Evolutionary conservation across 2,113 vertebrate genomes (phyloP).

Genomic region (Menidia beryllina): DNA sequence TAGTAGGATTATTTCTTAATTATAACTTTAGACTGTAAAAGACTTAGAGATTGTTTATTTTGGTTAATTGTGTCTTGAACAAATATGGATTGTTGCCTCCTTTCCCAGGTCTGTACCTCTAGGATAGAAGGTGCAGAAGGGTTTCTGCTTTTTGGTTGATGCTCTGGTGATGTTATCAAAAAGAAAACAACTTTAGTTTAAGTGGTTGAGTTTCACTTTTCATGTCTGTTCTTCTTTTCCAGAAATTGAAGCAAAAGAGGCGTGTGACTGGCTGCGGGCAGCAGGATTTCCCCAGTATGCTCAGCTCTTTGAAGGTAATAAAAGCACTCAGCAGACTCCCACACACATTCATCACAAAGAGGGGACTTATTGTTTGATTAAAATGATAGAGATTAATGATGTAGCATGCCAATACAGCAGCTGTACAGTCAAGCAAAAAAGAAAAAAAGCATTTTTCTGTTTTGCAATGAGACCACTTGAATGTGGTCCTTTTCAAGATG

Average conservation of each 20-base stretch:
- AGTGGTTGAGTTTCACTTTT: constrained; percentile 31
- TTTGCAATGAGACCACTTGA: constrained; percentile 16
- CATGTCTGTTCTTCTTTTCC: constrained; percentile 68
- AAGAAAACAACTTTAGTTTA: not conserved
- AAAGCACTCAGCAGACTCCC: constrained; percentile 38
- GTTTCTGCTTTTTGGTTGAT: not conserved
- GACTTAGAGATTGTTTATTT: not conserved
- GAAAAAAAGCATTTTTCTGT: constrained; percentile 4
- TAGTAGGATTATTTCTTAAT: constrained; percentile 8
- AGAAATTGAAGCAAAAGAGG: constrained; percentile 98
- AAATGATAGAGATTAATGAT: constrained; percentile 45
- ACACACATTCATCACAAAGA: constrained; percentile 49
- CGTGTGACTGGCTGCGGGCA: constrained; percentile 97
- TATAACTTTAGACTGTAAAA: not conserved
- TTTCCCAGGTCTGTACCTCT: not conserved
- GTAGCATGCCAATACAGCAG: constrained; percentile 17
- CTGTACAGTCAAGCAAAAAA: constrained; percentile 29
- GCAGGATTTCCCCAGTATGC: constrained; percentile 98
- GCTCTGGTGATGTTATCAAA: constrained; percentile 23
- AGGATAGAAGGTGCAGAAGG: not conserved
- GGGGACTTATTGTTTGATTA: constrained; percentile 24
- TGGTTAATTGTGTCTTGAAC: not conserved
- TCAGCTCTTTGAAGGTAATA: constrained; percentile 95
- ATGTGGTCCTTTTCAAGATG: constrained; percentile 14
- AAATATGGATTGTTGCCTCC: too few species aligned